These are phyloP conservation scores for Nothura maculosa DNA, from an alignment of 2,797 vertebrate species.

Conservation along the genomic window DNA sequence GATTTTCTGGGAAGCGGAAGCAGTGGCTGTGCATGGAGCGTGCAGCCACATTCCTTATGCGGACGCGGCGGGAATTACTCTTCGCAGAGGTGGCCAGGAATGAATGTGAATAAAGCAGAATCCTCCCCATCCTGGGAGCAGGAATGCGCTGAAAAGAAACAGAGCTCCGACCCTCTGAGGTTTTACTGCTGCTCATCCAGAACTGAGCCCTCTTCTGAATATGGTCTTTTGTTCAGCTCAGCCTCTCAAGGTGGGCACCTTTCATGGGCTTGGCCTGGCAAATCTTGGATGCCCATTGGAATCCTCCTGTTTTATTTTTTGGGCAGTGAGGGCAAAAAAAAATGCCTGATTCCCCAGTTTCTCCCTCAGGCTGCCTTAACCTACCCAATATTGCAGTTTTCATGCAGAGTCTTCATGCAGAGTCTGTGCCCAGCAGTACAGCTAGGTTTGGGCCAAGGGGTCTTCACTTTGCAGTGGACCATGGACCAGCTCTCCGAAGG, in stretches of 20 bases:
- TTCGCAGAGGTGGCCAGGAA: neutral
- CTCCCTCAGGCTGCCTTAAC: neutral
- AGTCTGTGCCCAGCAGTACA: neutral
- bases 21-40: too few relatives aligned
- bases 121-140: neutral
- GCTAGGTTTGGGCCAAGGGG: neutral
- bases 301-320: neutral
- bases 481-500: neutral
- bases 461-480: neutral
- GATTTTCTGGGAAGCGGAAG: neutral
- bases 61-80: neutral
- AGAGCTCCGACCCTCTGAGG: neutral
- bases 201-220: neutral
- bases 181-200: neutral
- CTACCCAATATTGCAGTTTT: too few relatives aligned
- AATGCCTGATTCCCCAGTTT: neutral
- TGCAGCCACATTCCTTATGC: neutral
- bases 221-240: neutral
- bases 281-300: neutral
- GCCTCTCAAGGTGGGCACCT: neutral
- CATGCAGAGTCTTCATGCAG: too few relatives aligned
- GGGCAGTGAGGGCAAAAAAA: neutral
- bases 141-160: neutral
- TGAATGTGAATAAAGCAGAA: neutral
- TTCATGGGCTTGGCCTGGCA: too few relatives aligned